Conservation (phyloP, 2,113 vertebrate species). For the Bubo scandiacus region DNA sequence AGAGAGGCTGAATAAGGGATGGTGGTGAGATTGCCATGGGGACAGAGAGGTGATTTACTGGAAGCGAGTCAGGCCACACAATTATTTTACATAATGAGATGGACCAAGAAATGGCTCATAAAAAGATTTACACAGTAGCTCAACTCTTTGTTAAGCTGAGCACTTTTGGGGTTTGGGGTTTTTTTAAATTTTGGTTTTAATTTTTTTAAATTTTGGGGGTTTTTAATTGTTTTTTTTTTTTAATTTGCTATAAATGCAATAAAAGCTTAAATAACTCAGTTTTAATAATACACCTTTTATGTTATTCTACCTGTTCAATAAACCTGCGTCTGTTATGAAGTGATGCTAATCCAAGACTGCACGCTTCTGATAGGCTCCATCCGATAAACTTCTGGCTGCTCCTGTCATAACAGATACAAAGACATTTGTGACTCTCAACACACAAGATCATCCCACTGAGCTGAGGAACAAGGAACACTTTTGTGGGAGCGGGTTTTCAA, state of each 20-base stretch:
- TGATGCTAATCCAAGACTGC: not conserved
- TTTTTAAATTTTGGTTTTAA: no score
- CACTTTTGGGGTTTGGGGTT: not conserved
- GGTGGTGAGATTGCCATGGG: not conserved
- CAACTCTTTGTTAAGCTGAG: not conserved
- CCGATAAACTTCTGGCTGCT: not conserved
- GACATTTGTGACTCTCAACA: not conserved
- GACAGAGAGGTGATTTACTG: not conserved
- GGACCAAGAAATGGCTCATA: not conserved
- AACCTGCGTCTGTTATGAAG: not conserved
- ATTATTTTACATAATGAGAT: not conserved
- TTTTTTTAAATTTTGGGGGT: no score
- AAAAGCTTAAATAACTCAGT: not conserved
- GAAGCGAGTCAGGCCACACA: not conserved
- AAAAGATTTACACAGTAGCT: not conserved
- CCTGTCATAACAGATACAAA: not conserved
- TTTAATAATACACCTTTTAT: not conserved
- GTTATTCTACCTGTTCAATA: not conserved
- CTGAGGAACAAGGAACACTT: not conserved
- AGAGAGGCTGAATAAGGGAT: not conserved
- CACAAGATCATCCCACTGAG: not conserved
- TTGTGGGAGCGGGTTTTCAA: not conserved
- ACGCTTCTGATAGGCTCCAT: not conserved
- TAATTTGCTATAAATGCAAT: not conserved
- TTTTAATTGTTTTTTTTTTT: no score